phyloP scores from a whole-genome alignment of 2,888 invertebrate genomes.

The Euzetes globulus region DNA sequence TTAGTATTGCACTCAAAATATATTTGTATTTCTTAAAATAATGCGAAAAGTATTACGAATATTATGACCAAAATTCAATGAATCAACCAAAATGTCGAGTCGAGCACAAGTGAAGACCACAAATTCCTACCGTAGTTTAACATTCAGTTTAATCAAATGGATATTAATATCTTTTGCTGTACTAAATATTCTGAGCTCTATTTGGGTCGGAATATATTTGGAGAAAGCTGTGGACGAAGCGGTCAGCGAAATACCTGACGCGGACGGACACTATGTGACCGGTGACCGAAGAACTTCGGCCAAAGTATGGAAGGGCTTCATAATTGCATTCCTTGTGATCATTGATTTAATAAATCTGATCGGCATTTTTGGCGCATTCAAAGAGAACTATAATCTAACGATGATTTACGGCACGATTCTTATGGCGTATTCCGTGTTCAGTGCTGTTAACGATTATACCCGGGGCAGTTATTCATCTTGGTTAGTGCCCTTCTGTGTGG shows the following conservation, averaged over 20 bases:
- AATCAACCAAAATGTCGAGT: background rate
- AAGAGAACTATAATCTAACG: background rate
- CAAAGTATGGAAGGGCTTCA: constrained; percentile 16
- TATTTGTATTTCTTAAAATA: background rate
- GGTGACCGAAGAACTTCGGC: background rate
- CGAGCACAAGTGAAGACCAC: background rate
- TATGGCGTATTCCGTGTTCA: constrained; percentile 15
- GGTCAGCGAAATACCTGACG: background rate
- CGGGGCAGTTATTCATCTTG: constrained; percentile 29
- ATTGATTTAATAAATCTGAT: constrained; percentile 5
- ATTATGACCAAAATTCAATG: background rate
- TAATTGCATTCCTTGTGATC: constrained; percentile 19
- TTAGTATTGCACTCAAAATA: background rate
- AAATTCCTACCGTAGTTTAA: background rate
- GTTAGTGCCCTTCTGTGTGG: constrained; percentile 22
- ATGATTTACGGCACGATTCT: background rate
- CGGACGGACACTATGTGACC: background rate
- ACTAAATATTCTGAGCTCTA: background rate
- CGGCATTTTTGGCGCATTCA: constrained; percentile 8
- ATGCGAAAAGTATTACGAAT: background rate
- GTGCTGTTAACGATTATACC: background rate
- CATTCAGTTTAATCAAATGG: constrained; percentile 15
- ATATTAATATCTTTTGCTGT: constrained; percentile 9
- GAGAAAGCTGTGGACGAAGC: background rate
- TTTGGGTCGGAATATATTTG: constrained; percentile 20